These are phyloP conservation scores for Lymantria monacha DNA, from an alignment of 2,888 invertebrate species.

Conservation along the genomic window DNA sequence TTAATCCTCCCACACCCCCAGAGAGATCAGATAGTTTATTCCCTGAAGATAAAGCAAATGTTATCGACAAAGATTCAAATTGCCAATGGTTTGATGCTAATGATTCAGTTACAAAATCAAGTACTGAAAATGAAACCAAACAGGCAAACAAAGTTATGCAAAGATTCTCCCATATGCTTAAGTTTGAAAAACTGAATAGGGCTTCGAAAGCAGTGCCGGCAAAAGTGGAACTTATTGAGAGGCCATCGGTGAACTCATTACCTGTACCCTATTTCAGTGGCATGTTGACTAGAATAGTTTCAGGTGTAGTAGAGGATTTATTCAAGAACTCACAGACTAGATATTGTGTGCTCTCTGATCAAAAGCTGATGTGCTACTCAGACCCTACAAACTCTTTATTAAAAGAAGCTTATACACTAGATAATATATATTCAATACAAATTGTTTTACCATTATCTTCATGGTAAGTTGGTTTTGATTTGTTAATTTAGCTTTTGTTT, in stretches of 20 bases:
- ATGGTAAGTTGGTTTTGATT: conserved; percentile 48
- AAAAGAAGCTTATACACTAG: conserved; percentile 87
- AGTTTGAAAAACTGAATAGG: conserved; percentile 73
- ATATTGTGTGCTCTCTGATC: conserved; percentile 87
- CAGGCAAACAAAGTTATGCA: conserved; percentile 58
- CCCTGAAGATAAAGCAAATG: conserved; percentile 44
- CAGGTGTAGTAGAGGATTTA: conserved; percentile 86
- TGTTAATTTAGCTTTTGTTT: not conserved
- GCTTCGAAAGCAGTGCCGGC: conserved; percentile 39
- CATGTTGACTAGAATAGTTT: conserved; percentile 80
- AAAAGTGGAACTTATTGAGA: conserved; percentile 63
- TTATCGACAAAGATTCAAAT: conserved; percentile 58
- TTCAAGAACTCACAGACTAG: conserved; percentile 89
- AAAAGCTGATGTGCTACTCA: conserved; percentile 87
- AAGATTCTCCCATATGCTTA: conserved; percentile 69
- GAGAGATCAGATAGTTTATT: conserved; percentile 85
- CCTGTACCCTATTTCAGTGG: conserved; percentile 82
- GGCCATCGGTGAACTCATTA: conserved; percentile 75
- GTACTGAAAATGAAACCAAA: conserved; percentile 45
- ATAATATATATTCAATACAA: conserved; percentile 85
- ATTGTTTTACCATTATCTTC: conserved; percentile 80
- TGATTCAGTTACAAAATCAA: conserved; percentile 35
- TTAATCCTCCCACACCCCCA: conserved; percentile 84
- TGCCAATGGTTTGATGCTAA: conserved; percentile 64
- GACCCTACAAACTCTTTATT: conserved; percentile 86